Percentiles rank a stretch among this genome's conserved stretches.
Evolutionary conservation across 2,888 invertebrate genomes (phyloP).

Genomic region (Marronus borbonicus): DNA sequence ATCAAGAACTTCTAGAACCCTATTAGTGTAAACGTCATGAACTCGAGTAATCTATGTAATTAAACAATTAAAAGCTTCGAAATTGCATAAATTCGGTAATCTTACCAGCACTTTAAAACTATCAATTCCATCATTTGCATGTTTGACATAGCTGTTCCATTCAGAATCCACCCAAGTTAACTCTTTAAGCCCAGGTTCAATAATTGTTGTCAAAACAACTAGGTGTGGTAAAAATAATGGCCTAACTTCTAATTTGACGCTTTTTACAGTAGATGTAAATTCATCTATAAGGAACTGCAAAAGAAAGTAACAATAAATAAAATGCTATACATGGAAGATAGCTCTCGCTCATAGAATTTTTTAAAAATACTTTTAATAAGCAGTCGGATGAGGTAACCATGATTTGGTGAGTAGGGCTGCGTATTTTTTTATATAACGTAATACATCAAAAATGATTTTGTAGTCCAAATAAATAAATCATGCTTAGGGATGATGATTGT

Average conservation of each 20-base stretch:
- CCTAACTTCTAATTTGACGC: constrained; percentile 90
- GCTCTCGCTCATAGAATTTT: no score
- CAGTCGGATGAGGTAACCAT: no score
- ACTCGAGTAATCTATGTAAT: constrained; percentile 79
- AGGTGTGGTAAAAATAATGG: constrained; percentile 91
- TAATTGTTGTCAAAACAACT: constrained; percentile 84
- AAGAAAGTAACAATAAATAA: constrained; percentile 25
- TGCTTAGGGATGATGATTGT: no score
- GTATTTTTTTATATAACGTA: no score
- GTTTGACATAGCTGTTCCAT: constrained; percentile 85
- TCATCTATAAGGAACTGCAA: constrained; percentile 83
- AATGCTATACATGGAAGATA: no score
- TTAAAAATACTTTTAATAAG: no score
- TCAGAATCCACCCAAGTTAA: constrained; percentile 91
- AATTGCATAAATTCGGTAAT: background rate
- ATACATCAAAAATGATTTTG: no score
- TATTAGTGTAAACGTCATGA: constrained; percentile 91
- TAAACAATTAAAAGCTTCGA: background rate
- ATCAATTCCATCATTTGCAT: constrained; percentile 83
- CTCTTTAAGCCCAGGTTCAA: constrained; percentile 85
- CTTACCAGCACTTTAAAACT: constrained; percentile 83
- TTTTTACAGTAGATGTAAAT: constrained; percentile 80
- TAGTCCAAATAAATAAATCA: no score
- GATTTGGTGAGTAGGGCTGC: no score
- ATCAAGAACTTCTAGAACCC: constrained; percentile 89